Evolutionary conservation across 2,113 vertebrate genomes (phyloP), one percentile per base, ranked within the genome.

Genomic region (Tupaia tana): DNA sequence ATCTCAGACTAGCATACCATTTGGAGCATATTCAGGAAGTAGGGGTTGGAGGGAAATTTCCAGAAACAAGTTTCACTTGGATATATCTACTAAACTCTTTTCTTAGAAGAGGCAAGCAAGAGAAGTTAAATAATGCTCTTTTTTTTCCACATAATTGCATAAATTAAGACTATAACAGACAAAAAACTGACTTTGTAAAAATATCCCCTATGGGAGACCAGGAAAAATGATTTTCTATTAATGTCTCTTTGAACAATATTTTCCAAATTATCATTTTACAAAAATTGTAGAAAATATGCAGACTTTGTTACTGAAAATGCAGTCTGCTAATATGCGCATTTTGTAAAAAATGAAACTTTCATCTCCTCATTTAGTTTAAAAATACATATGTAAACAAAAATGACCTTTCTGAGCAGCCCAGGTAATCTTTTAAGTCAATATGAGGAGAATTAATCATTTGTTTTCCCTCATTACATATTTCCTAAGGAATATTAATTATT

Each of bases 341-440:
- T 69, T 80, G 43, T 69, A 31, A 80, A 81, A 95, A 93, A 61
- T 18, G 64, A 31, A 18, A 31, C 1, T 22, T 77, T 66, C 19
- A 56, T 19, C 14, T 14, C 29, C 71, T 93, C 79, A 54, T 84
- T 86, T 77, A 67, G 81, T 84, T 92, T 86, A 29, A 56, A 56
- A 75, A 92, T 77, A 63, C 58, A 89, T 19, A 19, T 52, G 89
- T 67, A 92, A 96, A 93, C 67, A 78, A 88, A 91, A 87, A 54
- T 5, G 70, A 89, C 66, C 88, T 85, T 94, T 90, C 31, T 29
- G 18, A 92, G 75, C 20, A 71, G 70, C 11, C 22, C 19, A 54
- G 58, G 25, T 86, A 91, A 94, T 89, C 84, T 93, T 94, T 66
- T 88, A 81, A 94, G 87, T 94, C 89, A 93, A 90, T 54, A 80